Base-by-base conservation (phyloP, 1,140 invertebrate species). In the Chrysoperla carnea region DNA sequence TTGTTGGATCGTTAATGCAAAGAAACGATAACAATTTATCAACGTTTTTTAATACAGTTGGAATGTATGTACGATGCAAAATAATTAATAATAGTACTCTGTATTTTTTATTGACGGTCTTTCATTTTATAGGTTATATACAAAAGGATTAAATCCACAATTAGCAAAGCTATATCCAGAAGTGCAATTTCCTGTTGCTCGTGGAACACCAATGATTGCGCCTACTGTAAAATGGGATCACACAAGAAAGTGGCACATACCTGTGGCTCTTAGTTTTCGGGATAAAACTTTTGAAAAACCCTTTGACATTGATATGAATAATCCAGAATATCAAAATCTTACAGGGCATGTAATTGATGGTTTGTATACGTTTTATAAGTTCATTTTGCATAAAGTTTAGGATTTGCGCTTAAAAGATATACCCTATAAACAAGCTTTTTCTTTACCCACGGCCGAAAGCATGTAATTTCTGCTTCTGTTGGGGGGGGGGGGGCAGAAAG, bases 141-240 rank as follows among this genome's bases (percentile, higher is more conserved):
- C 62, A 29, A 57, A 54, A 28, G 70, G 50, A 8, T 52, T 55
- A 48, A 68, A 61, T 47, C 71, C 52, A 37, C 63, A 44, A 41
- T 55, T 56, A 37, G 63, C 47, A 28, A 66, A 59, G 41, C 52
- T 76, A 11, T 76, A 76, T 55, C 69, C 71, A 0, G 52, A 60
- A 29, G 65, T 84, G 0, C 52, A 68, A 12, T 83, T 73, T 57
- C 84, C 84, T 0, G 84, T 88, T 1, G 70, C 79, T 0, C 58
- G 72, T 9, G 73, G 76, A 9, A 88, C 83, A 0, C 77, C 81
- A 0, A 79, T 81, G 68, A 64, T 88, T 14, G 69, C 73, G 6
- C 73, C 83, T 7, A 53, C 86, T 0, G 69, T 88, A 3, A 73
- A 73, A 45, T 95, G 90, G 90, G 86, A 94, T 53, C 91, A 96